These are phyloP conservation scores for Heliconius charithonia DNA, from an alignment of 2,888 invertebrate genomes.

Conservation along the genomic window DNA sequence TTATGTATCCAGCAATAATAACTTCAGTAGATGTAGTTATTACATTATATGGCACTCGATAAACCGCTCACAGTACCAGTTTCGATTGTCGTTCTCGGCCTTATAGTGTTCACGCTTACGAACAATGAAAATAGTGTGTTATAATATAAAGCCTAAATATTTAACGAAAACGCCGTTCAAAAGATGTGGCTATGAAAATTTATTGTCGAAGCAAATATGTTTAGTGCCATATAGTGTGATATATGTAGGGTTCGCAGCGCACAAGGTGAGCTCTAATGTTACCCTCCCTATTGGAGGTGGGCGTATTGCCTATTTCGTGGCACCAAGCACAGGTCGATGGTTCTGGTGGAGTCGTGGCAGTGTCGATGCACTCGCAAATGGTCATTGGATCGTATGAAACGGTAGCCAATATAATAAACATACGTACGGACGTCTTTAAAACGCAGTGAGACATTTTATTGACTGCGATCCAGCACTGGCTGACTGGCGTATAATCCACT, in stretches of 20 bases:
- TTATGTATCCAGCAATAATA: conserved; percentile 84
- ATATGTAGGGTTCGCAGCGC: conserved; percentile 81
- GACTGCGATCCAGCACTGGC: neutral
- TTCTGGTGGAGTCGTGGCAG: conserved; percentile 71
- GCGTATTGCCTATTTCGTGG: conserved; percentile 82
- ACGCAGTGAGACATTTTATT: conserved; percentile 1
- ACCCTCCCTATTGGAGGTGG: conserved; percentile 84
- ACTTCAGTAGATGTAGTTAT: conserved; percentile 79
- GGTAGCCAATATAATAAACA: neutral
- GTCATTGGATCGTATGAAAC: neutral
- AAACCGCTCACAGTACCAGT: conserved; percentile 39
- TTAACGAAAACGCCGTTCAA: neutral
- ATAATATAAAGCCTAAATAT: conserved; percentile 13
- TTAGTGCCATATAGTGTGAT: conserved; percentile 66
- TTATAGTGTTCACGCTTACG: conserved; percentile 25
- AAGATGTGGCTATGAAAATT: conserved; percentile 38
- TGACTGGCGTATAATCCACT: neutral
- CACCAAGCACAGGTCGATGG: conserved; percentile 80
- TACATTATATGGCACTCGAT: conserved; percentile 69
- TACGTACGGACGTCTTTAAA: neutral
- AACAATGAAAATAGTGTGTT: conserved; percentile 12
- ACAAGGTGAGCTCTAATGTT: conserved; percentile 83
- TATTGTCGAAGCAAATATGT: conserved; percentile 46
- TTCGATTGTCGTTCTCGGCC: conserved; percentile 15
- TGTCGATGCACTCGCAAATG: conserved; percentile 54